Evolutionary conservation across 1,140 invertebrate genomes (phyloP), one percentile per base, ranked within the genome.

Genomic region (Geopemphigus sp.): DNA sequence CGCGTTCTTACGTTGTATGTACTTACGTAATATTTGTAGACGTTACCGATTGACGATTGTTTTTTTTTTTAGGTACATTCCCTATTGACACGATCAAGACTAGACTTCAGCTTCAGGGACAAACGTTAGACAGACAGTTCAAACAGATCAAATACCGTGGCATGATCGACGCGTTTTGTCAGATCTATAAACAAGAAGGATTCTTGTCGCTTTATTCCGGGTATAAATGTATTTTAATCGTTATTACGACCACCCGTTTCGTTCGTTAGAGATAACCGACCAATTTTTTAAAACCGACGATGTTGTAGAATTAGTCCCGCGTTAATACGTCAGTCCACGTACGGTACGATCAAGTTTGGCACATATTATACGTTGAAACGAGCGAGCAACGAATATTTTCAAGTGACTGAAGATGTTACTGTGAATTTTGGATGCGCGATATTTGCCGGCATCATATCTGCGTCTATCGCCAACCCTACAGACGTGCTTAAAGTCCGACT

Each of bases 401-500:
- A 91, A 81, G 87, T 87, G 82, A 87, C 88, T 82, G 93, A 95
- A 84, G 89, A 90, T 83, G 87, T 97, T 39, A 86, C 90, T 82
- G 89, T 92, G 57, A 97, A 97, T 87, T 90, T 96, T 57, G 87
- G 92, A 76, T 97, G 95, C 88, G 95, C 93, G 32, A 90, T 93
- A 19, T 87, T 92, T 82, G 92, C 93, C 17, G 93, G 94, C 29
- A 93, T 94, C 11, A 87, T 97, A 63, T 95, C 95, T 24, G 96
- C 95, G 84, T 94, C 96, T n/a, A 94, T 98, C 83, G 95, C 96
- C 17, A 97, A 96, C 88, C 96, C 96, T n/a, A 96, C 96, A 5
- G 97, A 98, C 89, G 94, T 98, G 12, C 89, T 98, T n/a, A 98
- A 98, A 89, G 96, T 98, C 64, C 90, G 94, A 81, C 95, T 98